A percentile compares a stretch with the other conserved stretches of the same genome.
Evolutionary conservation across 2,797 vertebrate species (phyloP).

Genomic region (Echeneis naucrates): DNA sequence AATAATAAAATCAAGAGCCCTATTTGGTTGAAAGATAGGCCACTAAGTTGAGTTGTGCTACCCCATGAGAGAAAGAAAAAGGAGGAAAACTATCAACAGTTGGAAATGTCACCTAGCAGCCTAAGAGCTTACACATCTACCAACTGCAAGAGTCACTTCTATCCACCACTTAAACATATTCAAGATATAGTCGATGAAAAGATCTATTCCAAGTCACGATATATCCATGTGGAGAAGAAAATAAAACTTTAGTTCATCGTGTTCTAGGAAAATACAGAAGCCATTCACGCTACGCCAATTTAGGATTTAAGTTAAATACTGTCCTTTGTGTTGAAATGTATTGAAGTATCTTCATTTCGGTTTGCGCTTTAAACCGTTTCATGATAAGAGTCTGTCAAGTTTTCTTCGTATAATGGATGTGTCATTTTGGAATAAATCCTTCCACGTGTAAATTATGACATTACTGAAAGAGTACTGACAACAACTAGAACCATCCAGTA

Average conservation of each 20-base stretch:
- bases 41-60: constrained; percentile 80
- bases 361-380: constrained; percentile 9
- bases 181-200: constrained; percentile 57
- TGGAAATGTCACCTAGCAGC: constrained; percentile 48
- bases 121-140: constrained; percentile 70
- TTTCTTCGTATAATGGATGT: constrained; percentile 56
- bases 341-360: constrained; percentile 22
- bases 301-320: constrained; percentile 24
- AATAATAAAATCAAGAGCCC: constrained; percentile 71
- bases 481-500: constrained; percentile 61
- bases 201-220: constrained; percentile 60
- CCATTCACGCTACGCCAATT: constrained; percentile 16
- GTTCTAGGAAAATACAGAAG: constrained; percentile 28
- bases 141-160: constrained; percentile 68
- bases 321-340: background rate
- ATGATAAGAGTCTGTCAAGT: background rate
- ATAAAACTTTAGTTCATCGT: constrained; percentile 6
- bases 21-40: constrained; percentile 79
- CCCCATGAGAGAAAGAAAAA: constrained; percentile 52
- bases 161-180: constrained; percentile 67
- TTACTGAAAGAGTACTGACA: constrained; percentile 60
- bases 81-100: constrained; percentile 37
- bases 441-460: constrained; percentile 56
- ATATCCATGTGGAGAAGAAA: constrained; percentile 58
- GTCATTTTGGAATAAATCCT: constrained; percentile 65